Percentiles rank a stretch among this genome's conserved stretches.
Conservation (phyloP, 2,113 vertebrate species). For the Hepsetus odoe region DNA sequence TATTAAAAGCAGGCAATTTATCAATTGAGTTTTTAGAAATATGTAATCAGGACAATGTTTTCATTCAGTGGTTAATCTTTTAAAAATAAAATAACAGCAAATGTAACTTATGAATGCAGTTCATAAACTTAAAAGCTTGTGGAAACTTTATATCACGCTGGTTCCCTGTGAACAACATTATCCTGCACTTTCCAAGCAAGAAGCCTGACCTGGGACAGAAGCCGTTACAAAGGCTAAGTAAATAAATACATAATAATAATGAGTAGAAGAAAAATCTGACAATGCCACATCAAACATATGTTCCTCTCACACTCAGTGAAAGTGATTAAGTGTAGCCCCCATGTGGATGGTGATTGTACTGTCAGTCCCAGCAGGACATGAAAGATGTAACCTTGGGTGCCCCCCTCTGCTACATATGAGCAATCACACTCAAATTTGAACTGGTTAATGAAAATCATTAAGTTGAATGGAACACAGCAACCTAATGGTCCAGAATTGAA, state of each 20-base stretch:
- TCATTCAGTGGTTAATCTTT: too few species aligned
- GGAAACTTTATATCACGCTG: neutral
- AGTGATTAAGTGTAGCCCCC: conserved; percentile 42
- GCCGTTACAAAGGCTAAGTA: neutral
- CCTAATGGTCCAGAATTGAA: too few species aligned
- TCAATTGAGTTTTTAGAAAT: too few species aligned
- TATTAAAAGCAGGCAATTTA: too few species aligned
- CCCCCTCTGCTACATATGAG: conserved; percentile 23
- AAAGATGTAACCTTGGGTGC: conserved; percentile 14
- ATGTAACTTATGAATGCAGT: too few species aligned
- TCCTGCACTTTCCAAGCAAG: neutral
- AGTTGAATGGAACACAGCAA: too few species aligned
- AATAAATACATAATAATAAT: too few species aligned
- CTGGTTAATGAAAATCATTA: too few species aligned
- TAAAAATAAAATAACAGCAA: too few species aligned
- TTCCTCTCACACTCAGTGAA: neutral
- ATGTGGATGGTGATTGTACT: conserved; percentile 34
- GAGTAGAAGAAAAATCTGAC: neutral
- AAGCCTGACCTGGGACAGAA: neutral
- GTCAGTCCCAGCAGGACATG: neutral
- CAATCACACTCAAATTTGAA: conserved; percentile 29
- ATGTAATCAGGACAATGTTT: too few species aligned
- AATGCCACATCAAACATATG: neutral
- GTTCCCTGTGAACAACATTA: neutral
- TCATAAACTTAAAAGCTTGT: too few species aligned